Conservation (phyloP, 2,888 invertebrate species). For the Pandemis heparana region DNA sequence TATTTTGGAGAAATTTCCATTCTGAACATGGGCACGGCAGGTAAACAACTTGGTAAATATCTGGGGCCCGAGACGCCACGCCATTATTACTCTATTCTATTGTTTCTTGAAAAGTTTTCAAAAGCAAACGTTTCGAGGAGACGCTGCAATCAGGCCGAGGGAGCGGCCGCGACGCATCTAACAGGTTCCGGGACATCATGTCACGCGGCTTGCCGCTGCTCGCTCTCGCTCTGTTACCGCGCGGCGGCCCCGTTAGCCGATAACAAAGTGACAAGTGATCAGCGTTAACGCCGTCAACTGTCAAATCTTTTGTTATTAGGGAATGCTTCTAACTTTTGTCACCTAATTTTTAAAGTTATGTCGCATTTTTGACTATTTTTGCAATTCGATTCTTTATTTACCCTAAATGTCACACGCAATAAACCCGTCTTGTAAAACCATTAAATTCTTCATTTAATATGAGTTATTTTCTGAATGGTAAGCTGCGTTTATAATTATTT, state of each 20-base stretch:
- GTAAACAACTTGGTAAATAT: conserved; percentile 98
- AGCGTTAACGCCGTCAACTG: conserved; percentile 65
- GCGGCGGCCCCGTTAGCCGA: conserved; percentile 1
- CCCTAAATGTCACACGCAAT: conserved; percentile 20
- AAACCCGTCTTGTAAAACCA: conserved; percentile 26
- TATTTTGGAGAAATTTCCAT: conserved; percentile 99
- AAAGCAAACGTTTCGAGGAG: conserved; percentile 83
- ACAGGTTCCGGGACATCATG: conserved; percentile 83
- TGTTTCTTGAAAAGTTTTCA: conserved; percentile 76
- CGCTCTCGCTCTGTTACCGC: conserved; percentile 45
- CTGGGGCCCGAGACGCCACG: conserved; percentile 87
- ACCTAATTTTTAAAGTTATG: conserved; percentile 54
- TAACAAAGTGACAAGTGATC: conserved; percentile 53
- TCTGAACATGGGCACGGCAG: conserved; percentile 99
- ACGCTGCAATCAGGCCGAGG: conserved; percentile 85
- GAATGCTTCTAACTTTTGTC: conserved; percentile 70
- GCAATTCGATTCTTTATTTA: conserved; percentile 45
- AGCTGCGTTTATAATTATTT: conserved; percentile 67
- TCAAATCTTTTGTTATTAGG: conserved; percentile 58
- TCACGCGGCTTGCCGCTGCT: conserved; percentile 61
- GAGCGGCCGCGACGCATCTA: conserved; percentile 80
- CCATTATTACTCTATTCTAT: conserved; percentile 80
- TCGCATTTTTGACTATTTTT: conserved; percentile 60
- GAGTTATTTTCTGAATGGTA: conserved; percentile 59
- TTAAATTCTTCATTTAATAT: conserved; percentile 11